Conservation (phyloP, 2,113 vertebrate species). For the Bujurquina vittata region DNA sequence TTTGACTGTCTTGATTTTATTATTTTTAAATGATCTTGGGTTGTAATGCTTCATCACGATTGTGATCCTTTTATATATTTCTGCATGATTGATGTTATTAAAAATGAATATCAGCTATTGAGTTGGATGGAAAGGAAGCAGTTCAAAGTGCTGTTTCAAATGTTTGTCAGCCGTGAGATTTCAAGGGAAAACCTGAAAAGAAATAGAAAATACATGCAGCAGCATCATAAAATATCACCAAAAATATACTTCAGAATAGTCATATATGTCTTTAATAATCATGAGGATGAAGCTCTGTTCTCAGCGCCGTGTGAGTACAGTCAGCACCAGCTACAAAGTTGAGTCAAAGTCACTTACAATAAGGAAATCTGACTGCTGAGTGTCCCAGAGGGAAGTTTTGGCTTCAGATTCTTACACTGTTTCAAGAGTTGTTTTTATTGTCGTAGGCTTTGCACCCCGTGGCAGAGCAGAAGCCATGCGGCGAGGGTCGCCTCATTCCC, state of each 20-base stretch:
- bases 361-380: slow-evolving; percentile 34
- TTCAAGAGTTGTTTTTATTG: slow-evolving; percentile 33
- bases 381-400: slow-evolving; percentile 33
- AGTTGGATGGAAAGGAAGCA: background rate
- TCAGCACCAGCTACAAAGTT: slow-evolving; percentile 43
- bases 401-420: slow-evolving; percentile 14
- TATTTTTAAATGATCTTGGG: slow-evolving; percentile 12
- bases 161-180: background rate
- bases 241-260: background rate
- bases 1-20: background rate
- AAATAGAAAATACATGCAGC: background rate
- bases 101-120: background rate
- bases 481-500: slow-evolving; percentile 45
- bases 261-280: background rate
- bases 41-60: slow-evolving; percentile 18
- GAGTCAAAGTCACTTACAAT: slow-evolving; percentile 48
- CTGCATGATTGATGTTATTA: background rate
- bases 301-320: slow-evolving; percentile 9
- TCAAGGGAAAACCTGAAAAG: slow-evolving; percentile 13
- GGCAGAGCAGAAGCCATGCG: slow-evolving; percentile 31
- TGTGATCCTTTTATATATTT: background rate
- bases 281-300: background rate
- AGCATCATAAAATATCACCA: background rate
- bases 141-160: slow-evolving; percentile 11
- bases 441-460: slow-evolving; percentile 30